These are phyloP conservation scores for Oncopeltus fasciatus DNA, from an alignment of 1,140 invertebrate genomes.

Conservation along the genomic window DNA sequence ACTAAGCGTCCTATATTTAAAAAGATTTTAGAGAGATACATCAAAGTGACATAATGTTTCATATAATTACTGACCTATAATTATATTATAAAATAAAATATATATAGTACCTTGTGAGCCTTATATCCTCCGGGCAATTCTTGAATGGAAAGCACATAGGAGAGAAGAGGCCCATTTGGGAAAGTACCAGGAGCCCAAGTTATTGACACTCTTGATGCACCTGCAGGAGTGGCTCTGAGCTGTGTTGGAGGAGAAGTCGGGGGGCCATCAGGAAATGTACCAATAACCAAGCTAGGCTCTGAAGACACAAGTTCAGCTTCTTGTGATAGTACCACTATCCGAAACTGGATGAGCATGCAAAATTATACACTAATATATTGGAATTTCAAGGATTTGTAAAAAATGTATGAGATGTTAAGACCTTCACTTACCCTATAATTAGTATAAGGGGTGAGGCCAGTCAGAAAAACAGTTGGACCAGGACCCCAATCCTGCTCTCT, in stretches of 20 bases:
- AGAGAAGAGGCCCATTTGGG: conserved; percentile 72
- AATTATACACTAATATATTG: too few relatives aligned
- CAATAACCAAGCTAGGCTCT: conserved; percentile 61
- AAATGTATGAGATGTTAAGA: too few relatives aligned
- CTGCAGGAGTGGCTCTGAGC: conserved; percentile 60
- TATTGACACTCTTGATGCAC: conserved; percentile 67
- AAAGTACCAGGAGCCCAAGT: conserved; percentile 76
- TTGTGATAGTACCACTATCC: conserved; percentile 50
- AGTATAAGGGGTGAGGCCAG: conserved; percentile 69
- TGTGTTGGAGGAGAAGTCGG: conserved; percentile 57
- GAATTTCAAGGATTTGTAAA: too few relatives aligned
- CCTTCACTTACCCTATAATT: conserved; percentile 61
- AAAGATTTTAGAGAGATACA: too few relatives aligned
- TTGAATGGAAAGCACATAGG: conserved; percentile 58
- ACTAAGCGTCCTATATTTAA: too few relatives aligned
- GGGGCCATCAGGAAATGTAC: conserved; percentile 53
- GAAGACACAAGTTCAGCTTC: conserved; percentile 60
- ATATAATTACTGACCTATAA: too few relatives aligned
- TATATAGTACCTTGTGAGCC: conserved; percentile 41
- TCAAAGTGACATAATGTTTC: too few relatives aligned
- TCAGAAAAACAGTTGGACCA: conserved; percentile 49
- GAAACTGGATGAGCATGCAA: conserved; percentile 50
- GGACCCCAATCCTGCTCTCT: conserved; percentile 48
- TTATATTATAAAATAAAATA: not conserved
- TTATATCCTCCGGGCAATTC: conserved; percentile 41